Conservation (phyloP, 2,888 invertebrate species). For the Sarcophaga carnaria region DNA sequence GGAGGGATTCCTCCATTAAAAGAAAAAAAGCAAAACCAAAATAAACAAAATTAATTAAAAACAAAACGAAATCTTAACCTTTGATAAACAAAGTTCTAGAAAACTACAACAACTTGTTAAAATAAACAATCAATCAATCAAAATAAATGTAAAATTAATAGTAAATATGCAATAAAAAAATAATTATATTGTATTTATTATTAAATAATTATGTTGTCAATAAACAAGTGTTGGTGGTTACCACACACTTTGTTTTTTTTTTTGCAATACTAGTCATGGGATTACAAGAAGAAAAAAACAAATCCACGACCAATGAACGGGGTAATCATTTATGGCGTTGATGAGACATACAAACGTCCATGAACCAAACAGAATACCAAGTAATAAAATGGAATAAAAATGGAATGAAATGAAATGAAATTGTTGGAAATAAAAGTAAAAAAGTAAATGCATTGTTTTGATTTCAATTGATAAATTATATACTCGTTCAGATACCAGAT, state of each 20-base stretch:
- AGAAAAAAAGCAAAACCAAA: neutral
- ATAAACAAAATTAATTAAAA: slow-evolving; percentile 7
- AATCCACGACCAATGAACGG: neutral
- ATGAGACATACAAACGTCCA: slow-evolving; percentile 45
- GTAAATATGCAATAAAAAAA: neutral
- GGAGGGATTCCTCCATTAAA: slow-evolving; percentile 33
- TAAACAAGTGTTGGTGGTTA: neutral
- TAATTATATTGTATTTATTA: neutral
- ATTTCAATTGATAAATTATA: slow-evolving; percentile 47
- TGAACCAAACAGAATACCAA: slow-evolving; percentile 45
- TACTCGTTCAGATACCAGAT: too few species aligned
- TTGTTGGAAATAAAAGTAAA: slow-evolving; percentile 7
- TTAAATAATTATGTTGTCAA: slow-evolving; percentile 6
- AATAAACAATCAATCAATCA: slow-evolving; percentile 4
- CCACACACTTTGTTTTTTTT: neutral
- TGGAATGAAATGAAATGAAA: neutral
- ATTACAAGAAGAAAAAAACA: neutral
- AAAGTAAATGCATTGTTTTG: slow-evolving; percentile 33
- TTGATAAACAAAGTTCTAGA: slow-evolving; percentile 24
- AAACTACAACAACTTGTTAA: slow-evolving; percentile 7
- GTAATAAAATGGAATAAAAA: slow-evolving; percentile 6
- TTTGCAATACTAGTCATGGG: neutral
- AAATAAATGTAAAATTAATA: slow-evolving; percentile 11
- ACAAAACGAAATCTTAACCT: neutral
- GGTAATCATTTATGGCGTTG: neutral